These are phyloP conservation scores for Zelostemma sp. DNA, from an alignment of 1,140 invertebrate genomes.

Conservation along the genomic window DNA sequence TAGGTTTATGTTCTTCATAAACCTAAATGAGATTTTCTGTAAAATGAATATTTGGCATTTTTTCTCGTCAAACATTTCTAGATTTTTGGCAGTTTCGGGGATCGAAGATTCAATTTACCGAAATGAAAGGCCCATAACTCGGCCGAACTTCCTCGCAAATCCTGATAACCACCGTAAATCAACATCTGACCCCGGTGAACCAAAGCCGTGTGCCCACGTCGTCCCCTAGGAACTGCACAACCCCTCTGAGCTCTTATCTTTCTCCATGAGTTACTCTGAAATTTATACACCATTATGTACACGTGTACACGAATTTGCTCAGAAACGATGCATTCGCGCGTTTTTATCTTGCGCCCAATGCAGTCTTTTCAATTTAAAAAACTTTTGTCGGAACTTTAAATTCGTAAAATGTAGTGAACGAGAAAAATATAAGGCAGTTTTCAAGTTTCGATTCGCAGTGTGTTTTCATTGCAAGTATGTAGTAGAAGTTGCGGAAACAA, in stretches of 20 bases:
- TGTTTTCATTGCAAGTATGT: neutral
- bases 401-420: too few relatives aligned
- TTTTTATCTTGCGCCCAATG: too few relatives aligned
- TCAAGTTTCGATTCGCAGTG: neutral
- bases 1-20: too few relatives aligned
- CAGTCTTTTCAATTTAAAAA: too few relatives aligned
- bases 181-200: constrained; percentile 85
- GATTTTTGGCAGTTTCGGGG: neutral
- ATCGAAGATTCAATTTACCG: constrained; percentile 76
- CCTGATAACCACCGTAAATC: constrained; percentile 91
- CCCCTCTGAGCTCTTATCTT: constrained; percentile 75
- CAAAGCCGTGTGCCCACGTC: constrained; percentile 86
- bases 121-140: constrained; percentile 93
- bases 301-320: neutral
- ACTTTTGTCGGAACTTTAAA: too few relatives aligned
- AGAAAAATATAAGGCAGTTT: too few relatives aligned
- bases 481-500: neutral
- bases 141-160: constrained; percentile 84
- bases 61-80: neutral
- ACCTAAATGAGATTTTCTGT: too few relatives aligned
- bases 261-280: constrained; percentile 77
- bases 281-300: constrained; percentile 25
- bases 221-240: constrained; percentile 78
- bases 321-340: too few relatives aligned
- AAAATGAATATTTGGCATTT: constrained; percentile 33